phyloP scores from a whole-genome alignment of 2,113 vertebrate species.

The Crotalus horridus region DNA sequence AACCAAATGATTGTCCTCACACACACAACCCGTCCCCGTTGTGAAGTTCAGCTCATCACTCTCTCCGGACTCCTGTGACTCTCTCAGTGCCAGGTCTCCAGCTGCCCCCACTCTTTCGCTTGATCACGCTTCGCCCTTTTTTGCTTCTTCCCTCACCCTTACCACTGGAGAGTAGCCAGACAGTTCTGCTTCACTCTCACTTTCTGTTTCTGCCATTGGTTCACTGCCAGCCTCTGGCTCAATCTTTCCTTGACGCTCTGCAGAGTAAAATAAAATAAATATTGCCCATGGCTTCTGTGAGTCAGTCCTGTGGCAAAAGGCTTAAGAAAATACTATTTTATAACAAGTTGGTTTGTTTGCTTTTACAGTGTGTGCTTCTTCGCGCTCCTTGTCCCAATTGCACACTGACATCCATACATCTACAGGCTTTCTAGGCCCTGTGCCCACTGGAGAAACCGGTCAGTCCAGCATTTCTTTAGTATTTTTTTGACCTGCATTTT shows the following conservation, averaged over 20 bases:
- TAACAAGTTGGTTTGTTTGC: neutral
- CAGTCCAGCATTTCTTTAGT: neutral
- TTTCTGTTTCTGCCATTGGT: conserved; percentile 90
- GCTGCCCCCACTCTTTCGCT: neutral
- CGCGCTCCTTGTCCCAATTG: neutral
- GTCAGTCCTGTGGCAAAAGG: neutral
- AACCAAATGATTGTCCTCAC: neutral
- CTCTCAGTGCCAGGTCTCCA: neutral
- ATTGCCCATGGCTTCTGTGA: neutral
- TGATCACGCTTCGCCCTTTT: neutral
- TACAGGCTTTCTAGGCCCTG: neutral
- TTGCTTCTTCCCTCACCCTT: conserved; percentile 47
- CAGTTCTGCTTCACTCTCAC: conserved; percentile 94
- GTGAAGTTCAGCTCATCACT: neutral
- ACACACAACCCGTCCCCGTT: no score
- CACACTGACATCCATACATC: neutral
- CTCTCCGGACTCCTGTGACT: neutral
- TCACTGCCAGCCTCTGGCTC: conserved; percentile 83
- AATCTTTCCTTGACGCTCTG: conserved; percentile 80
- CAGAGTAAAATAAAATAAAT: conserved; percentile 26
- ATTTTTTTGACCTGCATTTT: neutral
- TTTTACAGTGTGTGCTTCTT: neutral
- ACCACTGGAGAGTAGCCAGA: conserved; percentile 93
- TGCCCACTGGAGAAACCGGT: neutral
- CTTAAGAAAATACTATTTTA: neutral